Base-by-base conservation (phyloP, 2,888 invertebrate species). In the Atethmia centrago region DNA sequence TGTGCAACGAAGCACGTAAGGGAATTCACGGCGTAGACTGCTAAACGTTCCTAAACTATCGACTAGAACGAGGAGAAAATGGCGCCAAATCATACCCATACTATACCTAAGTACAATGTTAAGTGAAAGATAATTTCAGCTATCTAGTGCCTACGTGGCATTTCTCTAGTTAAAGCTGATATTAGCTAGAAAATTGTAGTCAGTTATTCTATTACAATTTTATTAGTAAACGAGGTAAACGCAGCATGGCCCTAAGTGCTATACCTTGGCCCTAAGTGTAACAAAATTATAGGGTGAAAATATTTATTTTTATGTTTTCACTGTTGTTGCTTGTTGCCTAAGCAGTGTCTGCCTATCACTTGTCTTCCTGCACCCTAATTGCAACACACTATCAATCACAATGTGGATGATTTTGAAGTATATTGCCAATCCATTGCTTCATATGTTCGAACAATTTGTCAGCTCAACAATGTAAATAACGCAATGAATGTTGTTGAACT, bases 31-130 rank as follows among this genome's bases (percentile, higher is more conserved):
- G 84, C 83, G 75, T 79, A 79, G 84, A 86, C 85, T 88, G 88
- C 88, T 91, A 91, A 91, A 88, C 87, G 90, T 78, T 85, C 74
- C 88, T 90, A 91, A 91, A 93, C 90, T 90, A 91, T 88, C 85
- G 86, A 76, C 82, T 86, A 89, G 88, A 89, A 89, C 86, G 85
- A 85, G 86, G 86, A 82, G 86, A 84, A 86, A 88, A 90, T 87
- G 74, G 80, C 65, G 66, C 70, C 81, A 86, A 85, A 86, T 85
- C 79, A 85, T 82, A 83, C 69, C 69, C 68, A 66, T 59, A 68
- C 71, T 63, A 71, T 76, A 70, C 64, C 59, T 63, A 65, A 71
- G 69, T 62, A 80, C 62, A 69, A 81, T 71, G 67, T 74, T 80
- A 86, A 85, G 79, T 87, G 85, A 87, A 87, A 85, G 77, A 83